phyloP scores from a whole-genome alignment of 1,140 invertebrate species.

The Drosophila obscura region DNA sequence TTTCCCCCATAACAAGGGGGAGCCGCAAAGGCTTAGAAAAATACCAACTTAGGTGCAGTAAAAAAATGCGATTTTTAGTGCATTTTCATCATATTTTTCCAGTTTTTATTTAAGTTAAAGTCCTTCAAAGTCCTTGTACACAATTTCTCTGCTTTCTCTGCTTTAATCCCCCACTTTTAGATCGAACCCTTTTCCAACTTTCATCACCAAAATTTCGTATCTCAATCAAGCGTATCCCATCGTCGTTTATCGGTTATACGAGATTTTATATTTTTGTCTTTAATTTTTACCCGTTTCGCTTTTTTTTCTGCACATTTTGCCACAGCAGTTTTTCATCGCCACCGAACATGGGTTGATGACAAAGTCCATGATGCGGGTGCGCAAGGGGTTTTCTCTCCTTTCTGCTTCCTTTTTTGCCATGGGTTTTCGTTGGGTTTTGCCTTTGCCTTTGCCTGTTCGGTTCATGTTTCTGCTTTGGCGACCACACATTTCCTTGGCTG shows the following conservation, averaged over 20 bases:
- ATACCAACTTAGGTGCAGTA: too few species aligned
- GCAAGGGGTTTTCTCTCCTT: constrained; percentile 4
- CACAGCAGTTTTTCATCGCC: constrained; percentile 29
- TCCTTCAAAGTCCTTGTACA: too few species aligned
- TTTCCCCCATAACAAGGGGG: too few species aligned
- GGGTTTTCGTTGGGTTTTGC: neutral
- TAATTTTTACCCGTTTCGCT: constrained; percentile 6
- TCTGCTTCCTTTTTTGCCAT: constrained; percentile 1
- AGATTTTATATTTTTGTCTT: neutral
- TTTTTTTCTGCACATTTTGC: constrained; percentile 21
- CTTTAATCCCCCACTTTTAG: too few species aligned
- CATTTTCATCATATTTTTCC: too few species aligned
- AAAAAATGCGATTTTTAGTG: too few species aligned
- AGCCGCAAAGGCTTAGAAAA: too few species aligned
- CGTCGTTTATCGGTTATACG: constrained; percentile 16
- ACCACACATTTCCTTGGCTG: constrained; percentile 39
- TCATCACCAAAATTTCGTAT: too few species aligned
- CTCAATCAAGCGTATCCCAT: constrained; percentile 10
- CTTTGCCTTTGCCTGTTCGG: constrained; percentile 22
- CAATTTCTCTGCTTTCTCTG: too few species aligned
- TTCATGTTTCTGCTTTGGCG: constrained; percentile 42
- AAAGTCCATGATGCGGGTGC: constrained; percentile 37
- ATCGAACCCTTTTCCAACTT: too few species aligned
- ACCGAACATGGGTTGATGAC: constrained; percentile 27
- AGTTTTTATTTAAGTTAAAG: too few species aligned